These are phyloP conservation scores for Molothrus ater DNA, from an alignment of 2,797 vertebrate species.

Conservation along the genomic window DNA sequence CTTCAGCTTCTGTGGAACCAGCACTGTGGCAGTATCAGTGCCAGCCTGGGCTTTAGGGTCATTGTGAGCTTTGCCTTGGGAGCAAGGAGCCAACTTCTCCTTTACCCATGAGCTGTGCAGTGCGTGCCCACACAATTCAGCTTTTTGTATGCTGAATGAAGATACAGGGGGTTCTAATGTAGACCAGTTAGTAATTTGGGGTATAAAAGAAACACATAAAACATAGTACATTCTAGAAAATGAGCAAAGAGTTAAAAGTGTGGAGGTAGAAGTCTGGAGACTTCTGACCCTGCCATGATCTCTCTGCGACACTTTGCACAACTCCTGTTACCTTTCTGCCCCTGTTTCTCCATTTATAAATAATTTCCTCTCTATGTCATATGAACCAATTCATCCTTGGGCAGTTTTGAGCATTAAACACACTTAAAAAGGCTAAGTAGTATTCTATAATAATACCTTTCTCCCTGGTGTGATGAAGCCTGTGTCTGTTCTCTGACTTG, in stretches of 20 bases:
- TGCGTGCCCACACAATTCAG: not conserved
- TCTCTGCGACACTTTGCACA: not conserved
- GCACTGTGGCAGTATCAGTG: too few relatives aligned
- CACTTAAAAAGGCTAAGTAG: constrained; percentile 3
- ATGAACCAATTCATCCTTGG: constrained; percentile 6
- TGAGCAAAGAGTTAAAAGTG: not conserved
- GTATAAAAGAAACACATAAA: not conserved
- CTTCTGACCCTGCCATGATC: not conserved
- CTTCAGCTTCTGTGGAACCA: not conserved
- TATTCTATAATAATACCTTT: constrained; percentile 41
- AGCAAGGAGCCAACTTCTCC: not conserved
- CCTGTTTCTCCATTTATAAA: constrained; percentile 41
- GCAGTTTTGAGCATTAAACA: constrained; percentile 13
- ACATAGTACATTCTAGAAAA: not conserved
- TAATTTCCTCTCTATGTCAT: constrained; percentile 18
- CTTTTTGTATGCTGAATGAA: not conserved
- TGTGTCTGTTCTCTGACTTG: constrained; percentile 23
- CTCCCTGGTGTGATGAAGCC: constrained; percentile 20
- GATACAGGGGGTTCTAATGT: not conserved
- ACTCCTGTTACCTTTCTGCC: constrained; percentile 17
- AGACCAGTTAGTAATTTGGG: not conserved
- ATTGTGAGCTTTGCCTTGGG: not conserved
- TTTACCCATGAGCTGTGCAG: not conserved
- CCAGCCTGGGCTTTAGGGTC: not conserved
- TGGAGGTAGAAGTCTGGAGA: not conserved